phyloP scores from a whole-genome alignment of 64 coral and sea anemone genomes.

The Pachyseris speciosa region DNA sequence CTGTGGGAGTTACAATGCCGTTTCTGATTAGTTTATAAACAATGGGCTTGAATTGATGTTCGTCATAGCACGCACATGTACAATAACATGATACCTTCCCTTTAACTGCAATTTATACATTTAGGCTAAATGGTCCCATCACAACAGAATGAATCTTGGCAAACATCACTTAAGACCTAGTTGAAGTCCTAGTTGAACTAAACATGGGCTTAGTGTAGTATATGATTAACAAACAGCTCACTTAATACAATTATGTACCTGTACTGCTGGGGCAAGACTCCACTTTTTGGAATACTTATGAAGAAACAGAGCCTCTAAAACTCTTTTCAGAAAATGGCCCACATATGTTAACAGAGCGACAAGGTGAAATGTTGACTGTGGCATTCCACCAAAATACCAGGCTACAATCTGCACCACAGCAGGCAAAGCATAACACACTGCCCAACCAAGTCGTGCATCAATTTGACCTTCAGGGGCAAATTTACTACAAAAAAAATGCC shows the following conservation, averaged over 20 bases:
- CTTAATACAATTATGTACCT: conserved; percentile 38
- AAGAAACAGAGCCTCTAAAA: conserved; percentile 75
- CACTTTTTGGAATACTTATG: conserved; percentile 90
- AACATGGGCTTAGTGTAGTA: not conserved
- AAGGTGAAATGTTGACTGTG: conserved; percentile 57
- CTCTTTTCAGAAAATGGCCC: conserved; percentile 73
- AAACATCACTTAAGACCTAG: too few relatives aligned
- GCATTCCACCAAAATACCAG: conserved; percentile 68
- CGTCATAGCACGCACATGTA: too few relatives aligned
- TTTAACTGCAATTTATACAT: too few relatives aligned
- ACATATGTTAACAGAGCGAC: conserved; percentile 63
- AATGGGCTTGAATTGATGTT: too few relatives aligned
- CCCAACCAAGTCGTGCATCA: conserved; percentile 72
- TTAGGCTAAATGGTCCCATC: too few relatives aligned
- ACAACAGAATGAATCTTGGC: too few relatives aligned
- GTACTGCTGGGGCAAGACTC: conserved; percentile 21
- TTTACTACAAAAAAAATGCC: conserved; percentile 53
- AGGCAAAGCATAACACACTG: conserved; percentile 51
- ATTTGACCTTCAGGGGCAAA: conserved; percentile 66
- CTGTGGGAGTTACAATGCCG: too few relatives aligned
- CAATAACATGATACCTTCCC: too few relatives aligned
- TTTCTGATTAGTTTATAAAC: too few relatives aligned
- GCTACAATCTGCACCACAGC: conserved; percentile 44
- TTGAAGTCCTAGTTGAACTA: too few relatives aligned
- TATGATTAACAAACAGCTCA: not conserved